Base-by-base conservation (phyloP, 2,797 vertebrate genomes). In the Silurus lanzhouensis region DNA sequence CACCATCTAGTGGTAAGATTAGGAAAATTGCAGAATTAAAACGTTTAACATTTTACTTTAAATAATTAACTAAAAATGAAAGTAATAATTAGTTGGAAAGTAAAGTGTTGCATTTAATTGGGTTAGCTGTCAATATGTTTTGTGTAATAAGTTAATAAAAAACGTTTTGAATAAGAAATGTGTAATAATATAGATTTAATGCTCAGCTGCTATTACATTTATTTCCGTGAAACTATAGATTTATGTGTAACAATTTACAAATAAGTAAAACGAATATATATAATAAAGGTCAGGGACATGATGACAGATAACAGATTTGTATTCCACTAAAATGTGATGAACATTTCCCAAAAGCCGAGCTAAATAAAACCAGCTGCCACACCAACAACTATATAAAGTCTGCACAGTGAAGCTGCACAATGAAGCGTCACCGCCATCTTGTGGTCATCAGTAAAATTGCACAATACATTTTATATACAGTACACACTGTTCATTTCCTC, bases 1-100 rank as follows among this genome's bases (percentile, higher is more conserved):
- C 84, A 75, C 90, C 87, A 88, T 85, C 92, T 92, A 88, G 89
- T 70, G 92, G 84, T 67, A 4, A 10, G 66, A 2, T 44, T 44
- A 0, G 19, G 38, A 61, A 63, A 48, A 58, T 48, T 61, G 5
- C 55, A 60, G 8, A 60, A 60, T 13, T 20, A 38, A 38, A 10
- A 77, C 14, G 5, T 25, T 8, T 75, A 75, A 27, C 48, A 57
- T 9, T 14, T 27, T 63, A 22, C 1, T 1, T 44, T 13, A 5
- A 46, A 52, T 1, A 48, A 20, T 66, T 19, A 66, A 1, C 10
- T 7, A 61, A 8, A 61, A 76, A 2, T 17, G 38, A 31, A 78
- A 61, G 10, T 38, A 22, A 57, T 13, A 61, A 20, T 31, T 6
- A 10, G 7, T 5, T 76, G 55, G 1, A 20, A 78, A 78, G 27